Percentiles rank a stretch among this genome's conserved stretches.
Conservation (phyloP, 2,113 vertebrate species). For the Lepisosteus oculatus region DNA sequence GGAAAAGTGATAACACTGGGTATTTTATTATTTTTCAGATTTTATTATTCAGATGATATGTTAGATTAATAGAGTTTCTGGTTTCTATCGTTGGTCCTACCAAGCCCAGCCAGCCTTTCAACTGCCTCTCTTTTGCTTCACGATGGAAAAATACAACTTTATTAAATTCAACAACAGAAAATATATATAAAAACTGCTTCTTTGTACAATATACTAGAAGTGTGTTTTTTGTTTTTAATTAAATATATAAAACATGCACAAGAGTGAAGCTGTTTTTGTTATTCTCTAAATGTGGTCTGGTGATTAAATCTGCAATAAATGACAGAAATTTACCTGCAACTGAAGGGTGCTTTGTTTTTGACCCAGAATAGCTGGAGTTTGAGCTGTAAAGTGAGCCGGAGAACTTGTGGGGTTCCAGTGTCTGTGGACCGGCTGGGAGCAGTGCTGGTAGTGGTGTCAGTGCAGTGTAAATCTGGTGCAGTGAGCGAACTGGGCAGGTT, state of each 20-base stretch:
- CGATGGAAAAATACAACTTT: conserved; percentile 50
- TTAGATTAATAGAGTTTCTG: conserved; percentile 10
- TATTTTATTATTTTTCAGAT: conserved; percentile 40
- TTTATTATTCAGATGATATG: conserved; percentile 8
- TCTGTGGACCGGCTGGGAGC: neutral
- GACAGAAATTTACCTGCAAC: neutral
- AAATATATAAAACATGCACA: conserved; percentile 38
- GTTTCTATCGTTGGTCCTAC: conserved; percentile 47
- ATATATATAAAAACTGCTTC: too few relatives aligned
- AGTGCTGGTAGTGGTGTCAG: too few relatives aligned
- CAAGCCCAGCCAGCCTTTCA: conserved; percentile 69
- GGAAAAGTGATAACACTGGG: conserved; percentile 57
- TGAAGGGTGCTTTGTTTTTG: neutral
- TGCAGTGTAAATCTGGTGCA: too few relatives aligned
- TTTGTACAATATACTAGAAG: conserved; percentile 53
- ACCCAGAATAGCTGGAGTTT: neutral
- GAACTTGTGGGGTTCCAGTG: neutral
- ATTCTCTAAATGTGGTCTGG: neutral
- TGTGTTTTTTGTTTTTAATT: conserved; percentile 64
- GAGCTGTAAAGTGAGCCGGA: neutral
- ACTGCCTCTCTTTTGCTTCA: conserved; percentile 67
- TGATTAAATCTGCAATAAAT: neutral
- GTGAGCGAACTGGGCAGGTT: too few relatives aligned
- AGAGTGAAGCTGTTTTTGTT: too few relatives aligned
- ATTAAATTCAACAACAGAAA: neutral